These are phyloP conservation scores for Alligator mississippiensis DNA, from an alignment of 2,113 vertebrate species.

Conservation along the genomic window DNA sequence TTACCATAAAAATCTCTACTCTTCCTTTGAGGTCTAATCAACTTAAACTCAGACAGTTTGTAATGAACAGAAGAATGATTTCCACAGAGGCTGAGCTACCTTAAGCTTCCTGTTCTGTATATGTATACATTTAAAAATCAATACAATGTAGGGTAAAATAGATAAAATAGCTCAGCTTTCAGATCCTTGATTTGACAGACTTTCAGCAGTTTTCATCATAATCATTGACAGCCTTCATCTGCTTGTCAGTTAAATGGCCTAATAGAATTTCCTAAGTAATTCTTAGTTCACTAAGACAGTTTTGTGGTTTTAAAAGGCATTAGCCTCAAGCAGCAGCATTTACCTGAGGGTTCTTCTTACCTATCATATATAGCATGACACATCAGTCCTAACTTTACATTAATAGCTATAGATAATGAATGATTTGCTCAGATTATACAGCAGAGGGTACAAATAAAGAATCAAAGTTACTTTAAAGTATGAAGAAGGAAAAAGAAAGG, in stretches of 20 bases:
- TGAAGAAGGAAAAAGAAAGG: constrained; percentile 46
- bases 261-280: constrained; percentile 64
- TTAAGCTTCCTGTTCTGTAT: constrained; percentile 34
- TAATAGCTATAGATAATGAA: constrained; percentile 1
- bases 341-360: constrained; percentile 11
- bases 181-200: constrained; percentile 43
- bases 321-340: neutral
- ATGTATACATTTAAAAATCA: constrained; percentile 34
- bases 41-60: constrained; percentile 45
- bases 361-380: neutral
- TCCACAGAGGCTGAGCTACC: constrained; percentile 44
- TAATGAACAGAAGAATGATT: constrained; percentile 67
- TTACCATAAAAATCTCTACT: constrained; percentile 53
- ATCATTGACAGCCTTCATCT: constrained; percentile 54
- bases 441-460: neutral
- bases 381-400: constrained; percentile 2
- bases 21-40: constrained; percentile 57
- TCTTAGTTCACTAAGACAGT: constrained; percentile 19
- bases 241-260: constrained; percentile 43
- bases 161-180: constrained; percentile 46
- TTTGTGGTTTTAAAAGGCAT: constrained; percentile 47
- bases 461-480: constrained; percentile 32
- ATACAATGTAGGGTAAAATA: neutral
- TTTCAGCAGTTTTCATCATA: constrained; percentile 27
- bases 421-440: neutral